Evolutionary conservation across 30 jellyfish, hydroid and myxozoan genomes (phyloP), one percentile per base, ranked within the genome.

Genomic region (Morbakka virulenta): DNA sequence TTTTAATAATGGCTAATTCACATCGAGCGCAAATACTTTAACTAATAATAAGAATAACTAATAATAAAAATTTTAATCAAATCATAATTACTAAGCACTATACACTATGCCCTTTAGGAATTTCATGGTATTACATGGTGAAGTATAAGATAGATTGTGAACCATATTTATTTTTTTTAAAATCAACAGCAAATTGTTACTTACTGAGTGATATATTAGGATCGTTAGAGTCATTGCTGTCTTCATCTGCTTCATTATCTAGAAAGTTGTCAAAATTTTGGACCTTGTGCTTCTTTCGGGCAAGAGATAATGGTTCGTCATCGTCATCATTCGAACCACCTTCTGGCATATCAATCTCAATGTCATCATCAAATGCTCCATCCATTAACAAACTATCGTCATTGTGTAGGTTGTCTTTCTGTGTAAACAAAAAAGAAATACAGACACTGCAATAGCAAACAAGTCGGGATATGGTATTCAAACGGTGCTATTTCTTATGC

Each of bases 181-280:
- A n/a, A n/a, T n/a, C n/a, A n/a, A n/a, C n/a, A n/a, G n/a, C n/a
- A n/a, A n/a, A n/a, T n/a, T n/a, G n/a, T n/a, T 23, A 28, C 89
- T 83, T 81, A 91, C 98, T 76, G 3, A 91, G 61, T 0, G 98
- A 91, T 2, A 91, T 85, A 51, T 84, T 74, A 4, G 95, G 71
- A 67, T 89, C 97, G n/a, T n/a, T n/a, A n/a, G n/a, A n/a, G 32
- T 91, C 98, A 63, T 63, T 91, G 35, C 84, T 96, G 32, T 91
- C 97, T 52, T 80, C 89, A 2, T 81, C 97, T 1, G 96, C 98
- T 35, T 90, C 94, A 57, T 91, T 95, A 41, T 77, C 96, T 31
- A 91, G 87, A 47, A 91, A 91, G 57, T 80, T 91, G 20, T 91
- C 96, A 41, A 84, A 25, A 65, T 91, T 91, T 17, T 85, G 88